Evolutionary conservation across 2,888 invertebrate genomes (phyloP), one percentile per base, ranked within the genome.

Genomic region (Oscheius sp.): DNA sequence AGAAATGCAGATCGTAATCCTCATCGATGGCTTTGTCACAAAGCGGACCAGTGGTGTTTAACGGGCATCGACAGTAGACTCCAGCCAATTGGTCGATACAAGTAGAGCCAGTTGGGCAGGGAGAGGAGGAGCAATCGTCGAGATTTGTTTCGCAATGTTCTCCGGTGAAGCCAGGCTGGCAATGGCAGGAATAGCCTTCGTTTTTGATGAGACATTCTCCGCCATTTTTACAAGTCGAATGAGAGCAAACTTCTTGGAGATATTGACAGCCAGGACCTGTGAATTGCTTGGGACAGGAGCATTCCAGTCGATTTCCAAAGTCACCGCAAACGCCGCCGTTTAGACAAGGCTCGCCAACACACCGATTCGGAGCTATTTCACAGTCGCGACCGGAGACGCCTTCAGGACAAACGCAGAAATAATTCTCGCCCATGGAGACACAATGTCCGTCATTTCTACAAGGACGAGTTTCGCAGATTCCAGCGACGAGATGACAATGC

Each of bases 1-100:
- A 93, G 88, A 97, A 95, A 91, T 93, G 94, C 10, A 97, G 89
- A 87, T 97, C 96, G 87, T 96, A 97, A 88, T 96, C 95, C n/a
- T 95, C 93, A 88, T 95, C 95, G 81, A 96, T 93, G 73, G 74
- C 75, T 66, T 96, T 96, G 86, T 95, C 91, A 86, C 97, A 97
- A 86, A 95, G 94, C 86, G 95, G 94, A 61, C 97, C 97, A 25
- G 96, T 96, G 83, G 94, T 90, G 86, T 96, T 96, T 87, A 96
- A 94, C 8, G 96, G 95, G 90, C 97, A 97, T 87, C 95, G 93
- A 85, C 97, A 97, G 87, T 94, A 94, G 89, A 94, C 94, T 82
- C 92, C 91, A 80, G 93, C 93, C 48, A 87, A 74, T 66, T 86
- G 84, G 57, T 84, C 84, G 12, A 84, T 63, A 64, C 84, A 85